A percentile compares a stretch with the other conserved stretches of the same genome.
These are phyloP conservation scores for Dromaius novaehollandiae DNA, from an alignment of 2,113 vertebrate genomes.

Conservation along the genomic window DNA sequence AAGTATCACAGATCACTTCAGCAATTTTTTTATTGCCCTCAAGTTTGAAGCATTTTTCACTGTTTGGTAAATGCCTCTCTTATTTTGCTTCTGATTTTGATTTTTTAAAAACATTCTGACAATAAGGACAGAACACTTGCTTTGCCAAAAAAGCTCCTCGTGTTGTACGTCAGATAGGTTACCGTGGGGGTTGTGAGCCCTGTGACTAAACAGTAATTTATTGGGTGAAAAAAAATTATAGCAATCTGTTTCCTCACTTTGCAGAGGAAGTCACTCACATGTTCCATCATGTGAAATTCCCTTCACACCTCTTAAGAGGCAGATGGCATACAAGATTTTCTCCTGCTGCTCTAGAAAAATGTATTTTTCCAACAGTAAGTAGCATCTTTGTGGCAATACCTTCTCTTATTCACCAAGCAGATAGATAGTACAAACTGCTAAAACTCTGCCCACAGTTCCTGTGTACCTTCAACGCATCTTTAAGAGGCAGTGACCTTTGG, in stretches of 20 bases:
- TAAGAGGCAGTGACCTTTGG: neutral
- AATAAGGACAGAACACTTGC: neutral
- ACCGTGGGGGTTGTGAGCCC: neutral
- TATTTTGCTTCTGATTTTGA: neutral
- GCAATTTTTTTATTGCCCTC: neutral
- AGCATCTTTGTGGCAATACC: neutral
- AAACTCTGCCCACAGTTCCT: neutral
- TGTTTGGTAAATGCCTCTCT: neutral
- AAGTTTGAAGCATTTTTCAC: neutral
- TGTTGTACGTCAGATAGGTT: neutral
- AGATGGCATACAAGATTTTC: neutral
- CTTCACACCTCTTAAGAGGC: neutral
- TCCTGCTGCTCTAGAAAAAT: neutral
- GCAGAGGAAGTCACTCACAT: neutral
- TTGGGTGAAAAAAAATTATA: neutral
- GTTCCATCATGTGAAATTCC: neutral
- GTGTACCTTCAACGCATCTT: neutral
- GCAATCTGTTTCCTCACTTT: neutral
- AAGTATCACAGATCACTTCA: neutral
- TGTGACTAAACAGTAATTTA: neutral
- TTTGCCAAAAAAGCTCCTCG: neutral
- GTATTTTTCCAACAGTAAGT: neutral
- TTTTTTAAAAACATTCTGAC: neutral
- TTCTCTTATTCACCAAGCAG: neutral
- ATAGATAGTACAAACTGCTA: neutral